phyloP scores from a whole-genome alignment of 30 jellyfish, hydroid and myxozoan species.

The Turritopsis rubra region DNA sequence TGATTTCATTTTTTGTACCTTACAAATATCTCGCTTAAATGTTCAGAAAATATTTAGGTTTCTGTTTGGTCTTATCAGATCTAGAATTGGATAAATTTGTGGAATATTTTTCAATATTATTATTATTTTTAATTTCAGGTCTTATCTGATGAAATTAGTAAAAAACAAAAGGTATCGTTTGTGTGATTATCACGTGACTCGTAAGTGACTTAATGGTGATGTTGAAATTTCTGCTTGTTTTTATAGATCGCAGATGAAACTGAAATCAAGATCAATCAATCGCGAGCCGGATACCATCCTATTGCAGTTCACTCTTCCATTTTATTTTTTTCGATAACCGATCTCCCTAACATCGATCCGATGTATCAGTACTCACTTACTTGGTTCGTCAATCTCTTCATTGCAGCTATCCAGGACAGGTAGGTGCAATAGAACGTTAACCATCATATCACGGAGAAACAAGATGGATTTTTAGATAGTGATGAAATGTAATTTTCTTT shows the following conservation, averaged over 20 bases:
- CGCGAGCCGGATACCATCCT: constrained; percentile 95
- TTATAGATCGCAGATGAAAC: constrained; percentile 93
- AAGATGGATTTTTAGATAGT: too few species aligned
- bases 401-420: constrained; percentile 97
- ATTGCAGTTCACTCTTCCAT: constrained; percentile 96
- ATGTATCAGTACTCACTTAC: constrained; percentile 94
- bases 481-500: too few species aligned
- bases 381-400: constrained; percentile 95
- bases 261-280: constrained; percentile 89
- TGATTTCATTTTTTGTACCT: not conserved
- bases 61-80: not conserved
- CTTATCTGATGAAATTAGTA: constrained; percentile 84
- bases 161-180: constrained; percentile 76
- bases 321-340: constrained; percentile 88
- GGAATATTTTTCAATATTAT: not conserved
- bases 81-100: not conserved
- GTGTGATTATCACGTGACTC: not conserved
- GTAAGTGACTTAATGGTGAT: not conserved
- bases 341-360: constrained; percentile 95
- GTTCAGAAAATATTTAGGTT: not conserved
- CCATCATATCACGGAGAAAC: not conserved
- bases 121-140: constrained; percentile 33
- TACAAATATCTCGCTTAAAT: not conserved
- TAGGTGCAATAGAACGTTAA: constrained; percentile 9
- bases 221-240: not conserved